phyloP scores from a whole-genome alignment of 2,888 invertebrate genomes.

The Acanthococcus lagerstroemiae region DNA sequence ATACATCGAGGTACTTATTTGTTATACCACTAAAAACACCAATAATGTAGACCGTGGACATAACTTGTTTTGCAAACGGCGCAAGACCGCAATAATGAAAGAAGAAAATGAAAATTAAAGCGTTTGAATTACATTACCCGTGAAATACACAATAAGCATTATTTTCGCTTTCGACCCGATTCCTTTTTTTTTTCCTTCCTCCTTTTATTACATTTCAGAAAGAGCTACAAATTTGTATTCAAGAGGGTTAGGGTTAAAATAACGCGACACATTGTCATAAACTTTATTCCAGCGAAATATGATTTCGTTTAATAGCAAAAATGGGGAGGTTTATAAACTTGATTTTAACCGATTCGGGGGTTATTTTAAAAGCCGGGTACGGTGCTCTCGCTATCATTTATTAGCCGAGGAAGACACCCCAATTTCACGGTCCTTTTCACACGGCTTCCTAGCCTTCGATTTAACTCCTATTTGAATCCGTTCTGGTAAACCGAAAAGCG shows the following conservation, averaged over 20 bases:
- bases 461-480: constrained; percentile 2
- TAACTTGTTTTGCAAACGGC: no score
- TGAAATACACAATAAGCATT: constrained; percentile 23
- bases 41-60: no score
- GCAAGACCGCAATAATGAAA: no score
- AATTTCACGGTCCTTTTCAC: constrained; percentile 26
- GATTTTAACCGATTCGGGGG: constrained; percentile 15
- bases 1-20: no score
- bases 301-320: constrained; percentile 13
- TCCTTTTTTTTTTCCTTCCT: constrained; percentile 2
- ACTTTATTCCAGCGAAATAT: constrained; percentile 11
- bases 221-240: constrained; percentile 17
- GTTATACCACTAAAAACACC: no score
- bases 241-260: constrained; percentile 26
- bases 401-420: constrained; percentile 18
- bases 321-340: constrained; percentile 24
- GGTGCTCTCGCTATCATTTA: constrained; percentile 17
- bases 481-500: not conserved
- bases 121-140: constrained; percentile 22
- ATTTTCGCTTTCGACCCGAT: constrained; percentile 6
- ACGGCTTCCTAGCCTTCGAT: constrained; percentile 8
- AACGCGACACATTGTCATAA: constrained; percentile 25
- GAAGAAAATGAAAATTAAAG: constrained; percentile 17
- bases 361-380: constrained; percentile 5
- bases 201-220: not conserved